Conservation (phyloP, 2,797 vertebrate species). For the Acanthurus lineatus region DNA sequence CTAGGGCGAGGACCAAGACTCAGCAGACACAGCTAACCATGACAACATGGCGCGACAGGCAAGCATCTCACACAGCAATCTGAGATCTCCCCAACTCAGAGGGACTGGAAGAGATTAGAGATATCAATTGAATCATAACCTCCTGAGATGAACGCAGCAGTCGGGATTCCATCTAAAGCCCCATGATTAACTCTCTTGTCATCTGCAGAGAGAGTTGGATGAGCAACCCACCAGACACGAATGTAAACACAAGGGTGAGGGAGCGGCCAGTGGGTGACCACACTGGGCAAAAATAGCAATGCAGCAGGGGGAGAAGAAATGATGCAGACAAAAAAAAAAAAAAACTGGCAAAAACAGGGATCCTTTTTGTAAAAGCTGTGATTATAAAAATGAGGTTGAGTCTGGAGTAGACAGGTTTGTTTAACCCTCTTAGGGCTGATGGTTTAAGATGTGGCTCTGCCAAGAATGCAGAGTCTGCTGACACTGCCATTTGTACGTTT, state of each 20-base stretch:
- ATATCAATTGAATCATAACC: constrained; percentile 60
- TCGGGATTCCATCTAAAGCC: constrained; percentile 62
- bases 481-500: not conserved
- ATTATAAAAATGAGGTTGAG: constrained; percentile 33
- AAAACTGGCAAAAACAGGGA: constrained; percentile 27
- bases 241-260: constrained; percentile 65
- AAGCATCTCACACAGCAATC: constrained; percentile 15
- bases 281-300: constrained; percentile 54
- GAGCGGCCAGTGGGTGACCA: constrained; percentile 60
- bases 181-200: constrained; percentile 58
- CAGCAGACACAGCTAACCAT: constrained; percentile 20
- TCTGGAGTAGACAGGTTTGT: constrained; percentile 26
- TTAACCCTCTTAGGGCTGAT: constrained; percentile 16
- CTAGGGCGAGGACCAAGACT: constrained; percentile 32
- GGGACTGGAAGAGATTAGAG: constrained; percentile 46
- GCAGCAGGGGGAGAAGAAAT: constrained; percentile 18
- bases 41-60: constrained; percentile 25
- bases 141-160: constrained; percentile 34
- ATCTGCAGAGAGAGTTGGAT: constrained; percentile 37
- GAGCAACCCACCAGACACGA: constrained; percentile 56
- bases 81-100: not conserved
- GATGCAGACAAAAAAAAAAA: constrained; percentile 10
- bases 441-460: constrained; percentile 2
- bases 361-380: constrained; percentile 24
- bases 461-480: constrained; percentile 2